Conservation (phyloP, 2,797 vertebrate genomes). For the Sciurus vulgaris region DNA sequence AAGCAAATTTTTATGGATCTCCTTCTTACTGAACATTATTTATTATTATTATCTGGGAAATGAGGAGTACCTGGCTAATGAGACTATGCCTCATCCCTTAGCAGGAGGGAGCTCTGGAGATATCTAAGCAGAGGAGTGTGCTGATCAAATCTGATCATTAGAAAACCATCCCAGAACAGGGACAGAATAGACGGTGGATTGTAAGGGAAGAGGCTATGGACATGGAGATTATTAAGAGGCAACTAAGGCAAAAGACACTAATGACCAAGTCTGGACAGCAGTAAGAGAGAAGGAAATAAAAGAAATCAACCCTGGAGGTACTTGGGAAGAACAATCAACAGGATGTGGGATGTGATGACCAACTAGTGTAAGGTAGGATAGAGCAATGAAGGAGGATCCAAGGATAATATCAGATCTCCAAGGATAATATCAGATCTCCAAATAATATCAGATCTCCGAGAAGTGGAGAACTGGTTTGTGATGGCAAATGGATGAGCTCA, state of each 20-base stretch:
- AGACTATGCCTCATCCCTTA: background rate
- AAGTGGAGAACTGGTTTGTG: background rate
- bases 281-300: background rate
- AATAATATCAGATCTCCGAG: background rate
- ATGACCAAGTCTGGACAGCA: background rate
- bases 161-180: background rate
- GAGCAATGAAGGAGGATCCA: background rate
- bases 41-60: constrained; percentile 12
- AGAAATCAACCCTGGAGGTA: background rate
- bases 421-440: background rate
- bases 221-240: background rate
- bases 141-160: background rate
- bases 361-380: accelerated
- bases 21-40: background rate
- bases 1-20: background rate
- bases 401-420: background rate
- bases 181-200: background rate
- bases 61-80: background rate
- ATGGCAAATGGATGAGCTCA: background rate
- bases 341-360: background rate
- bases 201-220: background rate
- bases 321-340: background rate
- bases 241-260: background rate
- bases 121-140: background rate
- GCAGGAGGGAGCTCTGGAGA: background rate